A percentile compares a stretch with the other conserved stretches of the same genome.
phyloP scores from a whole-genome alignment of 2,113 vertebrate genomes.

The Bufo bufo region DNA sequence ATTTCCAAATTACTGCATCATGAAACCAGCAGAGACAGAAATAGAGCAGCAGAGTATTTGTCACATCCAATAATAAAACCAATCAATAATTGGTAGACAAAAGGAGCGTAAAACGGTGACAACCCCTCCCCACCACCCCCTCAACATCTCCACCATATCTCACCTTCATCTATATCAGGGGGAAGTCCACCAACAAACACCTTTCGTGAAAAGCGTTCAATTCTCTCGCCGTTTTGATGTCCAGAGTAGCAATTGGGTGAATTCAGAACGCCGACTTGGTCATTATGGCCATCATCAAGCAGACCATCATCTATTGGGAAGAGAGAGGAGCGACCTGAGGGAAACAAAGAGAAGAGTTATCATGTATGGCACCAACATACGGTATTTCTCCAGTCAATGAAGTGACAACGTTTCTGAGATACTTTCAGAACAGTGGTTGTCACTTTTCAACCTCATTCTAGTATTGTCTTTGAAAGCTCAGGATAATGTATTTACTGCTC shows the following conservation, averaged over 20 bases:
- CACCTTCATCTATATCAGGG: constrained; percentile 97
- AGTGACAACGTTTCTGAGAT: no score
- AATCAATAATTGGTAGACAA: no score
- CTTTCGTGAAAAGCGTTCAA: constrained; percentile 96
- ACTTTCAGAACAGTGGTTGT: not conserved
- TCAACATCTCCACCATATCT: constrained; percentile 19
- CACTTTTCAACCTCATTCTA: not conserved
- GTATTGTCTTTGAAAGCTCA: no score
- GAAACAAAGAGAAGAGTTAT: constrained; percentile 51
- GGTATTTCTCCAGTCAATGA: no score
- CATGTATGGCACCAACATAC: not conserved
- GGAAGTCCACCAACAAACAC: constrained; percentile 97
- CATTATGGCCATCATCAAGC: constrained; percentile 89
- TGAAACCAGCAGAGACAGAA: not conserved
- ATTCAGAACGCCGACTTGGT: constrained; percentile 89
- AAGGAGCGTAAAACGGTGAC: no score
- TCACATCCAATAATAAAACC: not conserved
- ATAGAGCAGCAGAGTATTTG: not conserved
- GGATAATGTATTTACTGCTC: no score
- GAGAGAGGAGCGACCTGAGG: constrained; percentile 91
- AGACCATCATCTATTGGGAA: constrained; percentile 96
- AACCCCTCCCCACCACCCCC: no score
- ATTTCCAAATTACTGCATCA: not conserved
- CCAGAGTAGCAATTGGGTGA: constrained; percentile 88
- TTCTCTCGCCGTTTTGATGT: constrained; percentile 93